Evolutionary conservation across 1,140 invertebrate genomes (phyloP), one percentile per base, ranked within the genome.

Genomic region (Caenorhabditis brenneri): DNA sequence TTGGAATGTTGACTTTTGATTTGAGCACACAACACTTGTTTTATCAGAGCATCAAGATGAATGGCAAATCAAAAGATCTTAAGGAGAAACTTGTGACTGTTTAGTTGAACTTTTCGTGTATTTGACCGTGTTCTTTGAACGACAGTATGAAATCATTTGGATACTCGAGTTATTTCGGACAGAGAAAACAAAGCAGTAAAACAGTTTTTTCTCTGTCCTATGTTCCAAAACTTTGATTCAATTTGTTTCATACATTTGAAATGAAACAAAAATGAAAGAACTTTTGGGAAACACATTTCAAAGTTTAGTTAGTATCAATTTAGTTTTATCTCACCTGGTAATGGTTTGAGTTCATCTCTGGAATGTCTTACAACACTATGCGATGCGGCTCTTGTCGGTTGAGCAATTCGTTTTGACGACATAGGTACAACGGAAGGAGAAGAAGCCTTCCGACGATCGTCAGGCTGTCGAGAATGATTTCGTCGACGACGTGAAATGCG

Each of bases 401-500:
- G 65, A 74, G 65, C 33, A 42, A 74, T 74, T 74, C 65, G 65
- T 74, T 74, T 74, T 36, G 65, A 74, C 15, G 65, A 27, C 65
- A 74, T 74, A 42, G 65, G 65, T 42, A 74, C n/a, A 39, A 74
- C 36, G 36, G 65, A 74, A 74, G 65, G 65, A 42, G 65, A 74
- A n/a, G 65, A 74, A 12, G 65, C 65, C 36, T 74, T 74, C 33
- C 65, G 65, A 74, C 22, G 65, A 12, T 74, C 65, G 65, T 74
- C 65, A n/a, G 36, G 33, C 36, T 42, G 65, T 74, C 65, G 65
- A 74, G 65, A 74, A 74, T 74, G 65, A 74, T 74, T 74, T 42
- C 65, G 65, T 27, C 65, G 65, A n/a, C 65, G 65, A 27, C 65
- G 33, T 74, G 65, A 74, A 74, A 74, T 74, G 65, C 65, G 65